Conservation (phyloP, 1,140 invertebrate genomes). For the Drosophila triauraria region DNA sequence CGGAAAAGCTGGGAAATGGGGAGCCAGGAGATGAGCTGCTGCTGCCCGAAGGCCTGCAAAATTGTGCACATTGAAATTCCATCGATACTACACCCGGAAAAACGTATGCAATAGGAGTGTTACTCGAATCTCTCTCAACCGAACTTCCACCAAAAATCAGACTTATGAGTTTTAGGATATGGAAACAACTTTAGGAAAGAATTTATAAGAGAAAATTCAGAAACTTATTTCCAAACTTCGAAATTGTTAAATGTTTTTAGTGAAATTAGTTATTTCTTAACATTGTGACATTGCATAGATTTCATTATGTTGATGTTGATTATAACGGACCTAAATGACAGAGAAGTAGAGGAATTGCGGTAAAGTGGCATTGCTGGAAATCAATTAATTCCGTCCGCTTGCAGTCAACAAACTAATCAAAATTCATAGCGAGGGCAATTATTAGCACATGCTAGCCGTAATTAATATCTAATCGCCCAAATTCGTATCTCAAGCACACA, state of each 20-base stretch:
- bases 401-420: constrained; percentile 13
- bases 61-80: constrained; percentile 14
- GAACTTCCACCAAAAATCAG: background rate
- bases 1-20: constrained; percentile 33
- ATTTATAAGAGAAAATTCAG: too few species aligned
- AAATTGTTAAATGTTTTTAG: too few species aligned
- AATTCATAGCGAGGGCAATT: constrained; percentile 43
- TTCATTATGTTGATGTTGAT: background rate
- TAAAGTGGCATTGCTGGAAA: background rate
- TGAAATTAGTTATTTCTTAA: too few species aligned
- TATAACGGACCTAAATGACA: too few species aligned
- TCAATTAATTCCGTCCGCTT: constrained; percentile 10
- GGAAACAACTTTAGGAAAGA: too few species aligned
- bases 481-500: constrained; percentile 7
- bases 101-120: background rate
- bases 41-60: constrained; percentile 4
- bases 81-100: background rate
- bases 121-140: background rate
- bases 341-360: background rate
- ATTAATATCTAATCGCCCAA: constrained; percentile 38
- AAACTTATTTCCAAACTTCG: too few species aligned
- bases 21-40: background rate
- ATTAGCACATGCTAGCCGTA: constrained; percentile 30
- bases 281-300: background rate
- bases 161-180: too few species aligned